Conservation (phyloP, 2,888 invertebrate species). For the Eupithecia insigniata region DNA sequence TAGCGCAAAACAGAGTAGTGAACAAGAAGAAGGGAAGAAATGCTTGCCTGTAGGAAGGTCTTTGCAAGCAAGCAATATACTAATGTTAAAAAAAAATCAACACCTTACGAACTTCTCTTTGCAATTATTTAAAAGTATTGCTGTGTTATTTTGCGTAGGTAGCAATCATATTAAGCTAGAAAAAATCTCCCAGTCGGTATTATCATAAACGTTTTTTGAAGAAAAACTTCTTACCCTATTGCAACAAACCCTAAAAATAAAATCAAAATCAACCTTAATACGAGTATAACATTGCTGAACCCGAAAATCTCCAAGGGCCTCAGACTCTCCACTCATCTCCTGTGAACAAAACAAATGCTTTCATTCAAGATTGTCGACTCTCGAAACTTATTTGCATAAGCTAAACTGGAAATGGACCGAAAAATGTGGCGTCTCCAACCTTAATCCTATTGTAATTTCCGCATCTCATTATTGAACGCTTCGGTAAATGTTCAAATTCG, state of each 20-base stretch:
- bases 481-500: slow-evolving; percentile 5
- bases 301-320: neutral
- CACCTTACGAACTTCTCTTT: neutral
- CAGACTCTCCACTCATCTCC: slow-evolving; percentile 46
- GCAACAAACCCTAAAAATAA: neutral
- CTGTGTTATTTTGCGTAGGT: neutral
- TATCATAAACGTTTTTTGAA: too few relatives aligned
- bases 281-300: slow-evolving; percentile 21
- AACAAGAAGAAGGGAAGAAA: neutral
- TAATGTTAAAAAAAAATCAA: neutral
- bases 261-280: too few relatives aligned
- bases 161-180: neutral
- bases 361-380: slow-evolving; percentile 70
- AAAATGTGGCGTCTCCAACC: slow-evolving; percentile 56
- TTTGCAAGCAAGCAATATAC: neutral
- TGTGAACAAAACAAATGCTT: slow-evolving; percentile 68
- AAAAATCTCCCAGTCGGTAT: neutral
- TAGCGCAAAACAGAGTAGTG: too few relatives aligned
- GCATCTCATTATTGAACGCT: slow-evolving; percentile 40
- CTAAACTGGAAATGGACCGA: slow-evolving; percentile 75
- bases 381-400: slow-evolving; percentile 79
- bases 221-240: neutral
- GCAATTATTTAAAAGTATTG: neutral
- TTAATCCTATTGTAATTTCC: slow-evolving; percentile 44
- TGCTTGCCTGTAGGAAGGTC: too few relatives aligned